phyloP scores from a whole-genome alignment of 1,140 invertebrate genomes.

The Phenacoccus solenopsis region DNA sequence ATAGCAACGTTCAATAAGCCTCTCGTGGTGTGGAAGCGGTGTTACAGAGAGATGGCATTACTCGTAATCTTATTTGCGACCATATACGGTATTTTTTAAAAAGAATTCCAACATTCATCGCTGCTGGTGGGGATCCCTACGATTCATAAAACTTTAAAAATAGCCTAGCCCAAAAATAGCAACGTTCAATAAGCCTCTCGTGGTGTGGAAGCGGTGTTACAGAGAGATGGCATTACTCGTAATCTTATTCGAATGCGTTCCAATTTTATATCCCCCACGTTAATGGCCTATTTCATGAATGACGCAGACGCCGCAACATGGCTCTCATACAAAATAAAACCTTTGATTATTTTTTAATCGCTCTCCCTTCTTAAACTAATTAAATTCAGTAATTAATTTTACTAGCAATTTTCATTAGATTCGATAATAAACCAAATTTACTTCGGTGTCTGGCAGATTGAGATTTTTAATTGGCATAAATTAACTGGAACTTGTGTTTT shows the following conservation, averaged over 20 bases:
- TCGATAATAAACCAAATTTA: too few species aligned
- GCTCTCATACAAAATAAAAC: too few species aligned
- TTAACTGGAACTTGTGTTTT: too few species aligned
- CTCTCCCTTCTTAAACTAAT: not conserved
- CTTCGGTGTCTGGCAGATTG: too few species aligned
- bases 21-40: not conserved
- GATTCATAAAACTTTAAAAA: conserved; percentile 7
- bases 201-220: not conserved
- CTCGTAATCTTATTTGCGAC: too few species aligned
- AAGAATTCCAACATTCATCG: not conserved
- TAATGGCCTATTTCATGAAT: not conserved
- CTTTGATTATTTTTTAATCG: not conserved
- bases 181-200: not conserved
- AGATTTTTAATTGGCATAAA: too few species aligned
- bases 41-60: not conserved
- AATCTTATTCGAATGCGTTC: not conserved
- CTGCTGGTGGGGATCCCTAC: not conserved
- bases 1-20: not conserved
- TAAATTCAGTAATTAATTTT: not conserved
- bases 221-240: not conserved
- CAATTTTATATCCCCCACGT: not conserved
- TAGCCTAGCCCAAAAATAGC: not conserved
- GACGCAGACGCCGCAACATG: too few species aligned
- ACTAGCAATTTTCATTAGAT: too few species aligned
- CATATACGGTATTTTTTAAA: not conserved